Percentiles rank a stretch among this genome's conserved stretches.
Conservation (phyloP, 2,888 invertebrate species). For the Zaprionus obscuricornis region DNA sequence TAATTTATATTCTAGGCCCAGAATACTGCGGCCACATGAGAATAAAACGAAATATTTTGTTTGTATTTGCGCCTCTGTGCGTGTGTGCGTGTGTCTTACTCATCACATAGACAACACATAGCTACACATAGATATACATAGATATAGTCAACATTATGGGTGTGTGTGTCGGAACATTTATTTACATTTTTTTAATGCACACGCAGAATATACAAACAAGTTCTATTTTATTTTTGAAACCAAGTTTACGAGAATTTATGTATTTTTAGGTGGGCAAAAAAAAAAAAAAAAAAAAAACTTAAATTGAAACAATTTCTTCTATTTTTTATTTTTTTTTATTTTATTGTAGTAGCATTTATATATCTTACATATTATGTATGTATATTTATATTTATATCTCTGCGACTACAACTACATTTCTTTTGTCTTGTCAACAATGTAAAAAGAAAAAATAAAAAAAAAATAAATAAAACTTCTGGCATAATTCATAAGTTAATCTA, state of each 20-base stretch:
- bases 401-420: no score
- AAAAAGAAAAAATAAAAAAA: background rate
- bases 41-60: constrained; percentile 42
- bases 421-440: no score
- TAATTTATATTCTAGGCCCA: constrained; percentile 75
- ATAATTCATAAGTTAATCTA: background rate
- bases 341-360: constrained; percentile 1
- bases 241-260: constrained; percentile 31
- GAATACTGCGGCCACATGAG: constrained; percentile 36
- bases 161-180: constrained; percentile 51
- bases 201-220: constrained; percentile 40
- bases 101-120: constrained; percentile 36
- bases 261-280: constrained; percentile 49
- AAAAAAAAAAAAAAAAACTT: no score
- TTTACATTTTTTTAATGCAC: constrained; percentile 67
- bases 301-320: constrained; percentile 37
- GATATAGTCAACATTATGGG: constrained; percentile 11
- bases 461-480: background rate
- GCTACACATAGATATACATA: constrained; percentile 15
- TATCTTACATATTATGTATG: background rate
- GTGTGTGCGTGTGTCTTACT: constrained; percentile 25
- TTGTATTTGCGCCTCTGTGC: constrained; percentile 9
- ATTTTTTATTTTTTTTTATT: constrained; percentile 10
- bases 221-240: constrained; percentile 38
- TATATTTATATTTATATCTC: no score